phyloP scores from a whole-genome alignment of 2,888 invertebrate genomes.

The Toxonevra muliebris region DNA sequence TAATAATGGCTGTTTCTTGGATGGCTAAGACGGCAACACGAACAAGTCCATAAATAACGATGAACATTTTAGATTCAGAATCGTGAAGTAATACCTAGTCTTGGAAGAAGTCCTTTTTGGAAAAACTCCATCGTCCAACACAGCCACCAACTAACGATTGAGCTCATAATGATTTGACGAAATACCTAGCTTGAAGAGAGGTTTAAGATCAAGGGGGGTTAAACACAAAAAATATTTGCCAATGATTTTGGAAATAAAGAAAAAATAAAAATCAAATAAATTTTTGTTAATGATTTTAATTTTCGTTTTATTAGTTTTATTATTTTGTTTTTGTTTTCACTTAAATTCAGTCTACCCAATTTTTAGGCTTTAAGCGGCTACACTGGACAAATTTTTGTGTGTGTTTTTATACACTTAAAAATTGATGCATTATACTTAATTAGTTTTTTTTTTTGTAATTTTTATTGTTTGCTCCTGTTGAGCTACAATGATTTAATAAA shows the following conservation, averaged over 20 bases:
- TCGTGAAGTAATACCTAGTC: too few species aligned
- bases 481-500: constrained; percentile 8
- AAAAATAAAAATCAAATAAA: constrained; percentile 2
- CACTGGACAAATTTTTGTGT: constrained; percentile 9
- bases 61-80: too few species aligned
- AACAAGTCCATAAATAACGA: too few species aligned
- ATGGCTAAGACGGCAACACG: too few species aligned
- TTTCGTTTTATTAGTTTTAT: constrained; percentile 19
- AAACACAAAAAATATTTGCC: too few species aligned
- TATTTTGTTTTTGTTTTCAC: constrained; percentile 18
- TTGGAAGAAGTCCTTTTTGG: too few species aligned
- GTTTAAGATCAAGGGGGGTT: too few species aligned
- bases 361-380: constrained; percentile 26
- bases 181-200: too few species aligned
- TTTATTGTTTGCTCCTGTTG: neutral
- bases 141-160: too few species aligned
- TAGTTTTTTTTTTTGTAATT: constrained; percentile 15
- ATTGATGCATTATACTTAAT: constrained; percentile 9
- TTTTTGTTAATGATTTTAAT: constrained; percentile 19
- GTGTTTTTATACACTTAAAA: constrained; percentile 13
- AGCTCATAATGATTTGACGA: too few species aligned
- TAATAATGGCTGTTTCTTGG: too few species aligned
- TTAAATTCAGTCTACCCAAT: constrained; percentile 34
- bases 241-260: neutral
- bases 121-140: too few species aligned